These are phyloP conservation scores for Octopus bimaculoides DNA, from an alignment of 1,140 invertebrate genomes.

Conservation along the genomic window DNA sequence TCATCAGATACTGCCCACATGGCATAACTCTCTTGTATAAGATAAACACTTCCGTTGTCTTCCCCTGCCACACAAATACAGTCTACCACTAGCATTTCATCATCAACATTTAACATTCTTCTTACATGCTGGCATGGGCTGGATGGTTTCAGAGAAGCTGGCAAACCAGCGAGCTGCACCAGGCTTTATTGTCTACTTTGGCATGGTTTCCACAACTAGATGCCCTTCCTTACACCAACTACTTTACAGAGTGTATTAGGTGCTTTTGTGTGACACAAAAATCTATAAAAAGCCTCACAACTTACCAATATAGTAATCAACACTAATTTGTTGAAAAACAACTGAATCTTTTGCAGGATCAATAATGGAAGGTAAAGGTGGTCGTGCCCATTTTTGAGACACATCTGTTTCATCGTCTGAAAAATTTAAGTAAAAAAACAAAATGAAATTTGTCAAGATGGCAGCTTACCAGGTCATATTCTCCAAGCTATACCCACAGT, in stretches of 20 bases:
- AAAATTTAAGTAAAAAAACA: not conserved
- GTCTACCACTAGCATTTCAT: too few relatives aligned
- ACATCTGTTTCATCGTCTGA: conserved; percentile 24
- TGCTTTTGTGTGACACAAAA: not conserved
- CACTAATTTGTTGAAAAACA: conserved; percentile 65
- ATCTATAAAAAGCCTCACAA: not conserved
- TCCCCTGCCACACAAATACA: too few relatives aligned
- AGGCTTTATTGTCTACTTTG: not conserved
- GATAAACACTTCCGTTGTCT: too few relatives aligned
- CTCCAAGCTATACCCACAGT: too few relatives aligned
- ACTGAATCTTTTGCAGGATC: conserved; percentile 69
- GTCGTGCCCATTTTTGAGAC: conserved; percentile 64
- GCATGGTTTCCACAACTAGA: not conserved
- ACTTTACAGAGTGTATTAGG: not conserved
- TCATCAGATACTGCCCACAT: too few relatives aligned
- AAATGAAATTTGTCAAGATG: not conserved
- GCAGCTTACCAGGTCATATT: not conserved
- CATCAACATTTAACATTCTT: not conserved
- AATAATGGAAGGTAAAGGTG: conserved; percentile 64
- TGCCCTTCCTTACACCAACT: not conserved
- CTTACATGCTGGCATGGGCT: not conserved
- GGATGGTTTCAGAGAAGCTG: not conserved
- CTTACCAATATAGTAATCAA: conserved; percentile 84
- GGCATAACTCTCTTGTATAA: too few relatives aligned
- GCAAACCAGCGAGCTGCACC: too few relatives aligned